Evolutionary conservation across 2,113 vertebrate species (phyloP).

Genomic region (Steatornis caripensis): DNA sequence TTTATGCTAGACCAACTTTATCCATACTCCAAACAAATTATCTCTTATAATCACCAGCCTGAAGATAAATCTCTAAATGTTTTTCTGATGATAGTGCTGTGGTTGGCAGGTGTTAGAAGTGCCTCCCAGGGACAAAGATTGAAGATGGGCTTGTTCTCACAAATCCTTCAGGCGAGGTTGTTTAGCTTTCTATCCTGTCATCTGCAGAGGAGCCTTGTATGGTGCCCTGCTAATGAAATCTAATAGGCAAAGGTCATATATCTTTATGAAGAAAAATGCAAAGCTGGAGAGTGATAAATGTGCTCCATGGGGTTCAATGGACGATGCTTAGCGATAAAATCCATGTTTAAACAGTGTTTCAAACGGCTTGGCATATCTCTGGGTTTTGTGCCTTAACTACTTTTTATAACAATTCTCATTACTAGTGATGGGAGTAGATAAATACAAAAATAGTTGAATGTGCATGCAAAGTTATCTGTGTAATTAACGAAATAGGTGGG

Average conservation of each 20-base stretch:
- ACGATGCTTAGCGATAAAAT: constrained; percentile 70
- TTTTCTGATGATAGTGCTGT: constrained; percentile 98
- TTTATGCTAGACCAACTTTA: constrained; percentile 99
- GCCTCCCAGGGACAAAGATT: constrained; percentile 99
- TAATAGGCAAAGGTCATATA: constrained; percentile 85
- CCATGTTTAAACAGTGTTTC: constrained; percentile 70
- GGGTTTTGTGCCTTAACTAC: constrained; percentile 30
- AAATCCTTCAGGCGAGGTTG: constrained; percentile 86
- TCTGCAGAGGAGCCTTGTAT: constrained; percentile 80
- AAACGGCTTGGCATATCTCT: constrained; percentile 31
- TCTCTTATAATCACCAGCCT: constrained; percentile 99
- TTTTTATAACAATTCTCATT: constrained; percentile 13
- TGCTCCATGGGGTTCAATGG: constrained; percentile 70
- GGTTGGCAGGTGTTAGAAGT: constrained; percentile 99
- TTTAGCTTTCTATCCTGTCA: constrained; percentile 78
- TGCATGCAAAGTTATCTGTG: background rate
- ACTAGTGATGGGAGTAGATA: constrained; percentile 16
- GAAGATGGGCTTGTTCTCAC: constrained; percentile 84
- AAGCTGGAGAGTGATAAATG: constrained; percentile 79
- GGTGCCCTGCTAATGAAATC: constrained; percentile 85
- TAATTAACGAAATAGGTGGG: constrained; percentile 18
- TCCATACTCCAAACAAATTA: constrained; percentile 99
- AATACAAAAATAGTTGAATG: constrained; percentile 19
- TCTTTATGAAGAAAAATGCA: constrained; percentile 84
- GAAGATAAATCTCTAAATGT: constrained; percentile 98